Conservation (phyloP, 1,140 invertebrate genomes). For the Zaprionus africanus region DNA sequence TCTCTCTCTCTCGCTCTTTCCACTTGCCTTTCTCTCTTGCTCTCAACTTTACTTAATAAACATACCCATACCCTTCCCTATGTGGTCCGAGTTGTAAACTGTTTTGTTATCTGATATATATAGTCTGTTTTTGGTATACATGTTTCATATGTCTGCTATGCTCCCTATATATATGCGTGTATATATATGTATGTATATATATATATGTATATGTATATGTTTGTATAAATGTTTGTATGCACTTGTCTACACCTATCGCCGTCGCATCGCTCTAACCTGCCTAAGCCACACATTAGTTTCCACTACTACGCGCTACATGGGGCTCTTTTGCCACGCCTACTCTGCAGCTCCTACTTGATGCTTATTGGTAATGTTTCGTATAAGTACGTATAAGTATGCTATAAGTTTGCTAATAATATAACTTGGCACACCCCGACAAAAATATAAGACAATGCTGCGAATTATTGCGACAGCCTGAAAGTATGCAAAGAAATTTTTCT, state of each 20-base stretch:
- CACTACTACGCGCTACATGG: conserved; percentile 1
- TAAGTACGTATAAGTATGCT: conserved; percentile 24
- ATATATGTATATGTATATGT: conserved; percentile 31
- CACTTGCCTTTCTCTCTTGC: conserved; percentile 10
- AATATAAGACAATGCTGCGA: background rate
- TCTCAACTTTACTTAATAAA: conserved; percentile 11
- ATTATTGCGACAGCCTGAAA: conserved; percentile 14
- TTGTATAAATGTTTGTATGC: conserved; percentile 37
- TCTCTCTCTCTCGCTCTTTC: background rate
- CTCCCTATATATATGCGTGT: conserved; percentile 61
- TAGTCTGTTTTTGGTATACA: conserved; percentile 47
- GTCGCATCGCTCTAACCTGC: background rate
- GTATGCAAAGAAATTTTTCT: conserved; percentile 8
- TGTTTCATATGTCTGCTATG: conserved; percentile 66
- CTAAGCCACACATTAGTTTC: conserved; percentile 6
- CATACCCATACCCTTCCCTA: conserved; percentile 9
- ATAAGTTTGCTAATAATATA: conserved; percentile 38
- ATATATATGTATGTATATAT: conserved; percentile 32
- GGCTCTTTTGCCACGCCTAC: conserved; percentile 4
- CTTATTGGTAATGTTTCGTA: conserved; percentile 14
- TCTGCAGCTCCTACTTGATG: conserved; percentile 2
- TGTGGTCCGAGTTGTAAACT: conserved; percentile 24
- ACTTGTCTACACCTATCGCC: conserved; percentile 15
- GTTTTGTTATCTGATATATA: conserved; percentile 35
- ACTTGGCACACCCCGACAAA: conserved; percentile 49